Evolutionary conservation across 1,140 invertebrate species (phyloP), one percentile per base, ranked within the genome.

Genomic region (Pogonognathellus flavescens): DNA sequence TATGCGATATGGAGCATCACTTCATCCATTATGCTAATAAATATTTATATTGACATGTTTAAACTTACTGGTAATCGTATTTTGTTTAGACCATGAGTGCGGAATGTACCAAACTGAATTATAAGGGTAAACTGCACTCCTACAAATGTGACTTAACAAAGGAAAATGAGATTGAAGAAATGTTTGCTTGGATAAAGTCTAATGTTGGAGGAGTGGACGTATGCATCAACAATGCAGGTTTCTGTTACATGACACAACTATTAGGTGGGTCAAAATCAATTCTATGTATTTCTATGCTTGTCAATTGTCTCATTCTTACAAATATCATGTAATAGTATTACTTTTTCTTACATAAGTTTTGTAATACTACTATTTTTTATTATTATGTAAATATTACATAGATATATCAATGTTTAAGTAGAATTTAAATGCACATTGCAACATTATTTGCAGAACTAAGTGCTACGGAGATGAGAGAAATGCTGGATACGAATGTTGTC

Each of bases 151-250:
- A 96, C 89, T 89, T 96, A 0, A 91, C 91, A 1, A 93, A 93
- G 16, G 92, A 93, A 89, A 91, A 92, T 0, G 93, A 95, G 0
- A 93, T 96, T 57, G 89, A 93, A 11, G 90, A 90, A n/a, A 92
- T 94, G 60, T 96, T 96, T 89, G 89, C 92, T 80, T 93, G 92
- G 92, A 92, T 93, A 13, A 91, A 93, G 60, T 89, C 92, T 9
- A 92, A 92, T 1, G 90, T 93, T 50, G 94, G 93, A 5, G 93
- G 93, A 13, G 91, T 95, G 0, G 93, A 95, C 88, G 90, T 96
- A 1, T 91, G 95, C 59, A 91, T 96, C 25, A 96, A 96, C 89
- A 95, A 95, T 89, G 95, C 95, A 2, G 95, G 94, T 1, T 88
- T 93, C 0, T 87, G 60, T 22, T 25, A 49, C 22, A 53, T 76